Evolutionary conservation across 2,113 vertebrate species (phyloP).

Genomic region (Pluvialis apricaria): DNA sequence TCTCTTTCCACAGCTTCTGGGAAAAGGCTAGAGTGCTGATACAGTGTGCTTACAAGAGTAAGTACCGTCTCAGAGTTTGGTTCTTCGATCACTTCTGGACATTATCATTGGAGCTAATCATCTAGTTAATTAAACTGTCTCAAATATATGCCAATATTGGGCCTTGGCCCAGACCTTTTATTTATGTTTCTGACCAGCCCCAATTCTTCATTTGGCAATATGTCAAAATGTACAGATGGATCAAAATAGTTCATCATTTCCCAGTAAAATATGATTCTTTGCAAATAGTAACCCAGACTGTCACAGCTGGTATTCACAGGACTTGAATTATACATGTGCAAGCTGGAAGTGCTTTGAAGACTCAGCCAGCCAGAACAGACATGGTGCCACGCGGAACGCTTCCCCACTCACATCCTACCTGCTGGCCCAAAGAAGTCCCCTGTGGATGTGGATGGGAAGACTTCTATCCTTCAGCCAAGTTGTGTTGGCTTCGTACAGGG

Average conservation of each 20-base stretch:
- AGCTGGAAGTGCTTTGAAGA: background rate
- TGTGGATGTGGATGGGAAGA: background rate
- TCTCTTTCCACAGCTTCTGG: background rate
- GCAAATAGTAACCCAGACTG: background rate
- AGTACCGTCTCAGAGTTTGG: background rate
- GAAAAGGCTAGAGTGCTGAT: background rate
- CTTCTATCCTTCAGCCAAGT: background rate
- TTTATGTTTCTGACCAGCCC: background rate
- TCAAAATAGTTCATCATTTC: conserved; percentile 15
- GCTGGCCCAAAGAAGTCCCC: background rate
- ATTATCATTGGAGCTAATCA: background rate
- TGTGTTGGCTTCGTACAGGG: background rate
- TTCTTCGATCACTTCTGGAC: background rate
- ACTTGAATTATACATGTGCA: conserved; percentile 35
- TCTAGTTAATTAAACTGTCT: background rate
- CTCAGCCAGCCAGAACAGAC: background rate
- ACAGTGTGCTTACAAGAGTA: background rate
- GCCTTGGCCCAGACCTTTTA: background rate
- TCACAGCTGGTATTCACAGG: conserved; percentile 9
- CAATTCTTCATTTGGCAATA: background rate
- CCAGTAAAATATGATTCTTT: conserved; percentile 13
- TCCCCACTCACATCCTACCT: background rate
- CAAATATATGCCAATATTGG: background rate
- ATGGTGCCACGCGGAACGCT: accelerated
- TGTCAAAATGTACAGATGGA: background rate